Conservation (phyloP, 2,113 vertebrate species). For the Ctenomys sociabilis region DNA sequence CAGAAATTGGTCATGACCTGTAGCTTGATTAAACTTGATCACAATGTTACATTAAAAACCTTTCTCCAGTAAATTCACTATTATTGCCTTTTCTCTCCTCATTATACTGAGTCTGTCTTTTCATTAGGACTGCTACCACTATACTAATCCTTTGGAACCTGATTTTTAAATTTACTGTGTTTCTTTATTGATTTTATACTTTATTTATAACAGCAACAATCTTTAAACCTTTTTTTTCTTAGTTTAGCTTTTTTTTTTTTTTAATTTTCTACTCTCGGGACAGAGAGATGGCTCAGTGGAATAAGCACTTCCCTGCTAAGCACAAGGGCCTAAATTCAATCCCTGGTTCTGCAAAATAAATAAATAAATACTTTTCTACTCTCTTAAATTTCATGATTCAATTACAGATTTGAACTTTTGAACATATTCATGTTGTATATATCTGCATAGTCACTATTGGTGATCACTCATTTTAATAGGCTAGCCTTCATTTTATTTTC, state of each 20-base stretch:
- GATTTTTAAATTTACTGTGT: not conserved
- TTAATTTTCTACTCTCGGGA: not conserved
- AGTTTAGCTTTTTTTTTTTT: not conserved
- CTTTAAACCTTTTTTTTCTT: not conserved
- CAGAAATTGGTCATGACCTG: not conserved
- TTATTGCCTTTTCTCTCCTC: not conserved
- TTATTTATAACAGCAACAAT: not conserved
- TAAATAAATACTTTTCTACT: too few relatives aligned
- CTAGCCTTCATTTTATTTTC: not conserved
- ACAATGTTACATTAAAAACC: not conserved
- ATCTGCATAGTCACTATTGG: not conserved
- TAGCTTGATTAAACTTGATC: not conserved
- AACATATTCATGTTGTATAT: too few relatives aligned
- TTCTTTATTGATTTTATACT: not conserved
- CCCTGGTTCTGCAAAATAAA: too few relatives aligned
- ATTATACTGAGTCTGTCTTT: not conserved
- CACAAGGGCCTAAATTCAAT: too few relatives aligned
- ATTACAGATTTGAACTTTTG: not conserved
- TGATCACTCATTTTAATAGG: not conserved
- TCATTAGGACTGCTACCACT: not conserved
- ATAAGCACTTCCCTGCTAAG: too few relatives aligned
- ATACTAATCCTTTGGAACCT: not conserved
- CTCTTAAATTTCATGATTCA: not conserved
- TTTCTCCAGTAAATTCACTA: not conserved
- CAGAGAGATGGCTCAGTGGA: too few relatives aligned